Evolutionary conservation across 2,113 vertebrate species (phyloP).

Genomic region (Plecturocebus donacophilus): DNA sequence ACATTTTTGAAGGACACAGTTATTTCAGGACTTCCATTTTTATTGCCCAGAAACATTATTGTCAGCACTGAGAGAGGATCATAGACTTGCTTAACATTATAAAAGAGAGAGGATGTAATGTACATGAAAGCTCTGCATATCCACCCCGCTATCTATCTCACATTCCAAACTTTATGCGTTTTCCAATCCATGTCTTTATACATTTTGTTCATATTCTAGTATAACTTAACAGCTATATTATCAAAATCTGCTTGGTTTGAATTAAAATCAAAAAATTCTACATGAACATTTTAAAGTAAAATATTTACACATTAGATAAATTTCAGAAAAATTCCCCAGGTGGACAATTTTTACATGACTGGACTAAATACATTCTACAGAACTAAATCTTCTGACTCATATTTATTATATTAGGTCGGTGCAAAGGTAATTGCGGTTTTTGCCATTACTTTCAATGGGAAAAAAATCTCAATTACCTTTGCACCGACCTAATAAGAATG

Average conservation of each 20-base stretch:
- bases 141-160: background rate
- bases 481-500: background rate
- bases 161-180: background rate
- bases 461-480: no score
- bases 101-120: background rate
- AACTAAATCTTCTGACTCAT: background rate
- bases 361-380: background rate
- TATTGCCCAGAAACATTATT: background rate
- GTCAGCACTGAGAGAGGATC: background rate
- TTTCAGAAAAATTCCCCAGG: conserved; percentile 38
- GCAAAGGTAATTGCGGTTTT: no score
- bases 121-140: background rate
- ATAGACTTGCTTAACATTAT: background rate
- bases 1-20: conserved; percentile 14
- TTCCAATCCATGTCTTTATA: conserved; percentile 16
- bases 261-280: conserved; percentile 8
- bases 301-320: background rate
- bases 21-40: conserved; percentile 38
- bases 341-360: conserved; percentile 2
- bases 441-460: no score
- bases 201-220: background rate
- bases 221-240: conserved; percentile 32
- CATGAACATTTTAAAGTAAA: conserved; percentile 49
- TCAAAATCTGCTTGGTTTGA: conserved; percentile 37
- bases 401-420: background rate